Percentiles rank a stretch among this genome's conserved stretches.
Evolutionary conservation across 2,113 vertebrate species (phyloP).

Genomic region (Otolemur garnettii): DNA sequence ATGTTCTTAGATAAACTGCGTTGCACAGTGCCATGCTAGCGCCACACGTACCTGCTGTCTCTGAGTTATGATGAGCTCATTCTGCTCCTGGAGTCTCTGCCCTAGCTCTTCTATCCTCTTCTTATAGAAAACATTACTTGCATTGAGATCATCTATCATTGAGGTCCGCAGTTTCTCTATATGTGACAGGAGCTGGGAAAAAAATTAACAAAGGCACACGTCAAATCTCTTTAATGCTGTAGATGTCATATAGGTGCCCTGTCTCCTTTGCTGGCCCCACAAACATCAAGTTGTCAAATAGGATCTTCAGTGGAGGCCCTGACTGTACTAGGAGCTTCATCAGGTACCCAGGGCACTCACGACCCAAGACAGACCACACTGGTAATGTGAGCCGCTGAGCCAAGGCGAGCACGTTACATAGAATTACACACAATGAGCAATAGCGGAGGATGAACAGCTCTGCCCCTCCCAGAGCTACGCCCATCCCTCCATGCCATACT

Average conservation of each 20-base stretch:
- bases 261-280: background rate
- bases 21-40: rapidly evolving
- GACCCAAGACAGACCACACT: background rate
- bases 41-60: slow-evolving; percentile 90
- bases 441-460: background rate
- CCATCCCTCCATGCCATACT: too few relatives aligned
- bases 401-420: rapidly evolving
- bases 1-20: rapidly evolving
- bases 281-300: too few relatives aligned
- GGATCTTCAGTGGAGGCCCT: background rate
- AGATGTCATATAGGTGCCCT: rapidly evolving
- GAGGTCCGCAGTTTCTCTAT: slow-evolving; percentile 88
- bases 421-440: rapidly evolving
- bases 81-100: slow-evolving; percentile 91
- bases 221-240: background rate
- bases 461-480: background rate
- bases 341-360: background rate
- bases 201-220: background rate
- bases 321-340: background rate
- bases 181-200: slow-evolving; percentile 89
- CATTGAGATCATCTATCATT: slow-evolving; percentile 87
- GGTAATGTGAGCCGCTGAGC: background rate
- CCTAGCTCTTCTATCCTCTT: slow-evolving; percentile 90
- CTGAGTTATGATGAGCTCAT: slow-evolving; percentile 89
- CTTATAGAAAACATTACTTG: slow-evolving; percentile 87